Evolutionary conservation across 2,797 vertebrate species (phyloP).

Genomic region (Syndactyla subalaris): DNA sequence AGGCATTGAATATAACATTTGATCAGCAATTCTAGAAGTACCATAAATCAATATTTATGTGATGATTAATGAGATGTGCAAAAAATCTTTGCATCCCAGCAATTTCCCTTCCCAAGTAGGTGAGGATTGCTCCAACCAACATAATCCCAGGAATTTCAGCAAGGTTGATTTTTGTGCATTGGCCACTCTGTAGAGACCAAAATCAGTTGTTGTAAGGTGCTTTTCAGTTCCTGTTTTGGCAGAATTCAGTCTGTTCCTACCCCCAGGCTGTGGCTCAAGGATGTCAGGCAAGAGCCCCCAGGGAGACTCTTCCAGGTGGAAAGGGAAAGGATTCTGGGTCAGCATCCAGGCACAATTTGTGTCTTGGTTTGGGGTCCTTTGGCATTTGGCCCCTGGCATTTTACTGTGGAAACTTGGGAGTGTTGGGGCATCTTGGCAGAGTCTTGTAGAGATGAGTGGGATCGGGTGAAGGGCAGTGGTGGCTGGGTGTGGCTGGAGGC

Average conservation of each 20-base stretch:
- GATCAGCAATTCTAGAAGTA: neutral
- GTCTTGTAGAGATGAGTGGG: fast-evolving
- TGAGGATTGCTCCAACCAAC: neutral
- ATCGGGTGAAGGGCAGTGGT: neutral
- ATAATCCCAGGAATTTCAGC: neutral
- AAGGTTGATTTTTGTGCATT: neutral
- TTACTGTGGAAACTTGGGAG: neutral
- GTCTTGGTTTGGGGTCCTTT: neutral
- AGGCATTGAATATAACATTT: neutral
- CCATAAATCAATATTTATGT: neutral
- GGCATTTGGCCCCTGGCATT: neutral
- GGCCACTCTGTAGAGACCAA: neutral
- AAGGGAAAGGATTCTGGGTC: neutral
- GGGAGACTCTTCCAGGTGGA: neutral
- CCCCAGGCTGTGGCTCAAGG: no score
- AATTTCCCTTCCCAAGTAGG: neutral
- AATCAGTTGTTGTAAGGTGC: neutral
- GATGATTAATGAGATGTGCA: neutral
- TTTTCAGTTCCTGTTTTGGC: neutral
- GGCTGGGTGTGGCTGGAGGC: neutral
- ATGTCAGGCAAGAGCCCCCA: neutral
- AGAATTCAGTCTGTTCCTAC: neutral
- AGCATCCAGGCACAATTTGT: neutral
- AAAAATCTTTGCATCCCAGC: neutral
- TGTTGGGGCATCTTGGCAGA: neutral